Evolutionary conservation across 2,113 vertebrate species (phyloP).

Genomic region (Varanus komodoensis): DNA sequence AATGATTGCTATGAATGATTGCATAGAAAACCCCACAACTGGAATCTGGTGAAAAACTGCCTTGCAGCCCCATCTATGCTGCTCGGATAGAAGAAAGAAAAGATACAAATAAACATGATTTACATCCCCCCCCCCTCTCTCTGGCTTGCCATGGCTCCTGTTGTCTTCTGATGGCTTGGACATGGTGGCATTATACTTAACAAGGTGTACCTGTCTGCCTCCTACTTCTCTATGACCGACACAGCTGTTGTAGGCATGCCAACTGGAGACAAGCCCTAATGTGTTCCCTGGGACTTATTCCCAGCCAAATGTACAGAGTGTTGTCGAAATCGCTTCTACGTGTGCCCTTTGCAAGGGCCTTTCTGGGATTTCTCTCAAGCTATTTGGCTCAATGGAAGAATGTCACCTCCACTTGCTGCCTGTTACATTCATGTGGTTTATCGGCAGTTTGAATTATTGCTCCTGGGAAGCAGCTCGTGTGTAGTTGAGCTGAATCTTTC

Average conservation of each 20-base stretch:
- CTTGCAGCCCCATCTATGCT: background rate
- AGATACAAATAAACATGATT: background rate
- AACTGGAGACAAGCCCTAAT: background rate
- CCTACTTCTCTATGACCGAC: background rate
- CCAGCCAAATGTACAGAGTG: background rate
- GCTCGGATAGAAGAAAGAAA: background rate
- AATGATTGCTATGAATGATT: no score
- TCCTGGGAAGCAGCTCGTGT: slow-evolving; percentile 6
- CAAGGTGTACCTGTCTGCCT: background rate
- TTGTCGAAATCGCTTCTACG: background rate
- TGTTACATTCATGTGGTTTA: background rate
- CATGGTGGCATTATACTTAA: background rate
- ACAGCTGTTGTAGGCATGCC: background rate
- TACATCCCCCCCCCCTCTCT: no score
- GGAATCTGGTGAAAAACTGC: background rate
- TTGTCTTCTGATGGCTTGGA: background rate
- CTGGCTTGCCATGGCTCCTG: background rate
- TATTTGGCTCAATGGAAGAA: background rate
- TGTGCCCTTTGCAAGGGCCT: background rate
- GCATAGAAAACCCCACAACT: no score
- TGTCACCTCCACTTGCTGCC: background rate
- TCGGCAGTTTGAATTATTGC: background rate
- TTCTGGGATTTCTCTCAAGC: background rate
- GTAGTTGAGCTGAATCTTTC: background rate
- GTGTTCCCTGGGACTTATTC: background rate